Evolutionary conservation across 2,888 invertebrate genomes (phyloP), one percentile per base, ranked within the genome.

Genomic region (Polyploca ridens): DNA sequence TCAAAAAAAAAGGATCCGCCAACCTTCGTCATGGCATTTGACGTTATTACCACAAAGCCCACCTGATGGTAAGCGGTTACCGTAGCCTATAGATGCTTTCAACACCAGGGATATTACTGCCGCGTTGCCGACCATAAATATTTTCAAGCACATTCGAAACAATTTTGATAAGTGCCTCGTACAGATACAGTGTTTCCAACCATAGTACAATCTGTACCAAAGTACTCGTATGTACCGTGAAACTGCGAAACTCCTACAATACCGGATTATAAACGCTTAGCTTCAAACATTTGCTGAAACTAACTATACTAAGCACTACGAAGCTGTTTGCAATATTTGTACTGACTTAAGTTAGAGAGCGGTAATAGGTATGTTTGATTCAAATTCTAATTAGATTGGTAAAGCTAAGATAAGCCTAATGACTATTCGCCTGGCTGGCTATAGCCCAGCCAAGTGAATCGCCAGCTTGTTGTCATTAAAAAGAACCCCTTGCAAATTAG

Each of bases 211-310:
- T 49, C 8, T 49, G 16, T 16, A 49, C 14, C 3, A 49, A 5
- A 8, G 49, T 46, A 41, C 41, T 41, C 41, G 14, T 44, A 44
- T 2, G n/a, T 46, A 19, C 54, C n/a, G n/a, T 54, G 16, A 54
- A 54, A 10, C 19, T 54, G 19, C 19, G 19, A 19, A 54, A 19
- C 54, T 49, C 49, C 54, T 65, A 61, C 64, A 62, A 66, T 62
- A 58, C 64, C 1, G 44, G 65, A 64, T 64, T 62, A 65, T 68
- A 65, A 65, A 65, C 67, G 58, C n/a, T 54, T 64, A 64, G 64
- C 59, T 64, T 13, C 63, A 59, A 68, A 67, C 64, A 67, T 64
- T 68, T 66, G 66, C 69, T 46, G 46, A 14, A 67, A 62, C 64
- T n/a, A n/a, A n/a, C n/a, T n/a, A n/a, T n/a, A n/a, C n/a, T 65